A percentile compares a stretch with the other conserved stretches of the same genome.
Evolutionary conservation across 2,797 vertebrate genomes (phyloP).

Genomic region (Sphenopsis melanotis): DNA sequence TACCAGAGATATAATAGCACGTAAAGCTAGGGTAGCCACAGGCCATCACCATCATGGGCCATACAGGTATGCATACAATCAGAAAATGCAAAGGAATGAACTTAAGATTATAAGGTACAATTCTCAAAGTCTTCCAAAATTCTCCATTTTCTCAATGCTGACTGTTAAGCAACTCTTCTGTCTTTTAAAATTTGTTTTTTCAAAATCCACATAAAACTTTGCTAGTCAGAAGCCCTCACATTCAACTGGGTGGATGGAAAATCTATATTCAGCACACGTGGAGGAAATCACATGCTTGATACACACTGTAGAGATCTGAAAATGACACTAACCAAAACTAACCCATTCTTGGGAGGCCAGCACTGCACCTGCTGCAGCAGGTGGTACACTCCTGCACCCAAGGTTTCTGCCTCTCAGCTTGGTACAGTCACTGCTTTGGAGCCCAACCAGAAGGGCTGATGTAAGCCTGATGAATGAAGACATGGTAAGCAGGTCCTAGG

Average conservation of each 20-base stretch:
- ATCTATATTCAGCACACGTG: rapidly evolving
- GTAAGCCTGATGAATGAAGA: neutral
- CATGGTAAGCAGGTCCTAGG: neutral
- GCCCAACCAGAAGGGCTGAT: neutral
- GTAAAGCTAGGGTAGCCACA: neutral
- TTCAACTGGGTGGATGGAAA: neutral
- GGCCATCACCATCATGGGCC: neutral
- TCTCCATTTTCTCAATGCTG: neutral
- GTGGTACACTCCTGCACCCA: no score
- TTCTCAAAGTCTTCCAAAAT: neutral
- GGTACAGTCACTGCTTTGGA: neutral
- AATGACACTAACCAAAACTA: neutral
- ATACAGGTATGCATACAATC: neutral
- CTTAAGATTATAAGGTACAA: neutral
- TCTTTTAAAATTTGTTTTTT: neutral
- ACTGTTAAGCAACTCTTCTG: neutral
- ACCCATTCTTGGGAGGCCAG: neutral
- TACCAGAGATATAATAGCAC: neutral
- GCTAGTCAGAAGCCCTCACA: neutral
- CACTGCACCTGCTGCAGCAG: neutral
- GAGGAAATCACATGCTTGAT: neutral
- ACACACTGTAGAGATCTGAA: rapidly evolving
- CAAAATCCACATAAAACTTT: neutral
- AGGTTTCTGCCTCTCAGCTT: neutral
- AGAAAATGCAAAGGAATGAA: neutral